Percentiles rank a stretch among this genome's conserved stretches.
Conservation (phyloP, 2,888 invertebrate species). For the Panopea generosa region DNA sequence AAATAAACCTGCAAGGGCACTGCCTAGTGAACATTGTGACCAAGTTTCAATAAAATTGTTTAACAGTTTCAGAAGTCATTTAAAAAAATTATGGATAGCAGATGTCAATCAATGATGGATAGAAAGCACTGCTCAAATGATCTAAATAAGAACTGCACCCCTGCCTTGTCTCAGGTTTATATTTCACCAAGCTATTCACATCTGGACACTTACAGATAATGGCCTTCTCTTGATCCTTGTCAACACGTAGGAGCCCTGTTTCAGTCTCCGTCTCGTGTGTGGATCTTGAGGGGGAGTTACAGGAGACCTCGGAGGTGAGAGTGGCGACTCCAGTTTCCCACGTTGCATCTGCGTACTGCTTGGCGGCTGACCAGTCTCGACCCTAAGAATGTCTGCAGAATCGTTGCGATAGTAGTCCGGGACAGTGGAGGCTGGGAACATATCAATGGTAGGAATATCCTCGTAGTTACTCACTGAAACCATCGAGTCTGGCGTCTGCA, state of each 20-base stretch:
- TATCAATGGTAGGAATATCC: slow-evolving; percentile 68
- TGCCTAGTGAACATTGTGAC: too few relatives aligned
- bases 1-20: too few relatives aligned
- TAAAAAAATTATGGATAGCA: too few relatives aligned
- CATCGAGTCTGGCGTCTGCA: slow-evolving; percentile 76
- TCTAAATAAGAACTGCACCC: too few relatives aligned
- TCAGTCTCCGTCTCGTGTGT: slow-evolving; percentile 12
- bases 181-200: too few relatives aligned
- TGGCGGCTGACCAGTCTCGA: slow-evolving; percentile 33
- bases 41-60: too few relatives aligned
- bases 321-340: slow-evolving; percentile 27
- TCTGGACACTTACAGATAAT: slow-evolving; percentile 63
- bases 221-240: slow-evolving; percentile 67
- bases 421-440: slow-evolving; percentile 65
- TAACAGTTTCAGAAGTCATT: too few relatives aligned
- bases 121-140: too few relatives aligned
- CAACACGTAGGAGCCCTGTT: slow-evolving; percentile 56
- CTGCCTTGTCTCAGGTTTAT: too few relatives aligned
- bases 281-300: slow-evolving; percentile 35
- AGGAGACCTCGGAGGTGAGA: slow-evolving; percentile 45
- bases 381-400: slow-evolving; percentile 59
- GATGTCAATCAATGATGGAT: too few relatives aligned
- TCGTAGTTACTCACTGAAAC: slow-evolving; percentile 73
- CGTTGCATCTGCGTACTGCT: slow-evolving; percentile 21
- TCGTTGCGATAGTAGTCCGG: slow-evolving; percentile 64